Conservation (phyloP, 2,797 vertebrate species). For the Botia almorhae region DNA sequence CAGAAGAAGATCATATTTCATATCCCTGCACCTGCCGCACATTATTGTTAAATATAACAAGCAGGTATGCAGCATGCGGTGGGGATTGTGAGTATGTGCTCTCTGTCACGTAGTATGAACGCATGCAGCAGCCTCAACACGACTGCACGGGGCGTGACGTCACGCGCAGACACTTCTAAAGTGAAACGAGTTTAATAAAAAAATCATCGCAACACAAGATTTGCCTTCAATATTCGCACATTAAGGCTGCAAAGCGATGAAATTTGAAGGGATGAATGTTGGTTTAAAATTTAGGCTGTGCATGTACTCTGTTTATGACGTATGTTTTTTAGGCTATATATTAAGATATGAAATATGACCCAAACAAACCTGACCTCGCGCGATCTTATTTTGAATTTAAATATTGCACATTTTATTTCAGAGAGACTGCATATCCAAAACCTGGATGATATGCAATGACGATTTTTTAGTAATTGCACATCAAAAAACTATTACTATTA, state of each 20-base stretch:
- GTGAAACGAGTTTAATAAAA: slow-evolving; percentile 33
- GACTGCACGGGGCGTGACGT: slow-evolving; percentile 20
- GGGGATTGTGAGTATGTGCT: slow-evolving; percentile 15
- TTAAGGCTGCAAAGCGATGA: neutral
- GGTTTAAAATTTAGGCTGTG: neutral
- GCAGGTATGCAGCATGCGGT: neutral
- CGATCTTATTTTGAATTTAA: neutral
- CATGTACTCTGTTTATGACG: too few species aligned
- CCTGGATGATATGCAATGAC: too few species aligned
- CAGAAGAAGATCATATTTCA: neutral
- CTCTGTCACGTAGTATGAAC: slow-evolving; percentile 49
- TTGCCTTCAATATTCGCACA: neutral
- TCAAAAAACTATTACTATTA: too few species aligned
- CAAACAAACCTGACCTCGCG: neutral
- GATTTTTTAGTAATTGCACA: too few species aligned
- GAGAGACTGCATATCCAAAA: neutral
- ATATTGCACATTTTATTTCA: neutral
- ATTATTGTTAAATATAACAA: neutral
- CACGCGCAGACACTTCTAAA: neutral
- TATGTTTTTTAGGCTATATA: neutral
- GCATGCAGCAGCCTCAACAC: slow-evolving; percentile 36
- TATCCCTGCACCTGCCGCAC: neutral
- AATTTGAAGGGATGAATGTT: neutral
- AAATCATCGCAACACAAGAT: neutral
- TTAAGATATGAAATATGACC: neutral